Percentiles rank a stretch among this genome's conserved stretches.
These are phyloP conservation scores for Drosophila mimica DNA, from an alignment of 2,888 invertebrate species.

Conservation along the genomic window DNA sequence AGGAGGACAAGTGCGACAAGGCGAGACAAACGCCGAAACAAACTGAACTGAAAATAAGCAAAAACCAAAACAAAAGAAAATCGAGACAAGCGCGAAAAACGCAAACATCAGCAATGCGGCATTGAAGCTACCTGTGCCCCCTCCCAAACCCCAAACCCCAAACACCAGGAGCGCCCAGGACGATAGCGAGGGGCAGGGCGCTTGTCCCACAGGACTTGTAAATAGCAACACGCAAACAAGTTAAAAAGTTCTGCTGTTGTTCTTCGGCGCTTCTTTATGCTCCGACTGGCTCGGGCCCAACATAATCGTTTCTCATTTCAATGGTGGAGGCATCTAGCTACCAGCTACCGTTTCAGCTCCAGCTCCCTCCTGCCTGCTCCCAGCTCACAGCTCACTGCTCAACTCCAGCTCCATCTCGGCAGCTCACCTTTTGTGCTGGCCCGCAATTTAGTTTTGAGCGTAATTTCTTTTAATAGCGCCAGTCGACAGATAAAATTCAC, in stretches of 20 bases:
- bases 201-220: constrained; percentile 83
- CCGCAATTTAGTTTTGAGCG: constrained; percentile 84
- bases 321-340: constrained; percentile 50
- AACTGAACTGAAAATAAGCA: constrained; percentile 26
- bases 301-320: constrained; percentile 85
- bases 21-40: constrained; percentile 41
- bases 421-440: constrained; percentile 68
- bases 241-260: constrained; percentile 79
- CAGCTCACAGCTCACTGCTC: not conserved
- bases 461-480: constrained; percentile 84
- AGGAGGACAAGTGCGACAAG: constrained; percentile 18
- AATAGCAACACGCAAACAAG: constrained; percentile 83
- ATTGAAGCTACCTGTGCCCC: constrained; percentile 62
- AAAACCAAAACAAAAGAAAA: constrained; percentile 34
- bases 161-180: not conserved
- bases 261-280: constrained; percentile 75
- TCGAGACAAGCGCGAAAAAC: constrained; percentile 58
- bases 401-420: constrained; percentile 1
- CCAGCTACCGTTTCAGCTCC: constrained; percentile 1
- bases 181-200: not conserved
- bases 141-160: not conserved
- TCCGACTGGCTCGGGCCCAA: constrained; percentile 72
- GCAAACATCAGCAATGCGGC: constrained; percentile 80
- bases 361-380: not conserved
- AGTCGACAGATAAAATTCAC: constrained; percentile 81